Percentiles rank a stretch among this genome's conserved stretches.
phyloP scores from a whole-genome alignment of 1,140 invertebrate species.

The Meloidogyne hapla region DNA sequence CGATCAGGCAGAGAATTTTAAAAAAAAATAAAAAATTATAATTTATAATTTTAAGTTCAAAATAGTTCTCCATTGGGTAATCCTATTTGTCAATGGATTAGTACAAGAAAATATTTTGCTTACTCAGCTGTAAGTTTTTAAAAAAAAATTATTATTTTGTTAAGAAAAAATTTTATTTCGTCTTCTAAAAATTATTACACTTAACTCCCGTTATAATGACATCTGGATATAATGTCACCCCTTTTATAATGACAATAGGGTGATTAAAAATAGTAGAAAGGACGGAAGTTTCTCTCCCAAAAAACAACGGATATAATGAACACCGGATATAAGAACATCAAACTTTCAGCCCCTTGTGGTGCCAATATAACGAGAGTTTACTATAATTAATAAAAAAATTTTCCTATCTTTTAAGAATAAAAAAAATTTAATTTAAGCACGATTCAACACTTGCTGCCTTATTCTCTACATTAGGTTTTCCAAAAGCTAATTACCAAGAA shows the following conservation, averaged over 20 bases:
- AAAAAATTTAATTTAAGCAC: slow-evolving; percentile 26
- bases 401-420: too few species aligned
- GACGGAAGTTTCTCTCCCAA: too few species aligned
- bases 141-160: neutral
- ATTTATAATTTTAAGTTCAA: neutral
- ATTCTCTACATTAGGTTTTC: slow-evolving; percentile 42
- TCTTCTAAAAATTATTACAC: neutral
- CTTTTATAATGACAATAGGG: too few species aligned
- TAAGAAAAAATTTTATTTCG: neutral
- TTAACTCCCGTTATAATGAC: neutral
- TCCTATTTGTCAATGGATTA: slow-evolving; percentile 36
- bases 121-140: slow-evolving; percentile 35
- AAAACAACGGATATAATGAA: too few species aligned
- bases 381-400: too few species aligned
- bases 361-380: too few species aligned
- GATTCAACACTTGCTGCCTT: slow-evolving; percentile 42
- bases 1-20: neutral
- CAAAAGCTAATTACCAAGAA: slow-evolving; percentile 37
- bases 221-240: too few species aligned
- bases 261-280: too few species aligned
- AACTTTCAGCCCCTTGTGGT: too few species aligned
- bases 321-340: too few species aligned
- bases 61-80: slow-evolving; percentile 11
- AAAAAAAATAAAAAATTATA: slow-evolving; percentile 1
- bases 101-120: slow-evolving; percentile 43